phyloP scores from a whole-genome alignment of 2,888 invertebrate genomes.

The Mythimna albipuncta region DNA sequence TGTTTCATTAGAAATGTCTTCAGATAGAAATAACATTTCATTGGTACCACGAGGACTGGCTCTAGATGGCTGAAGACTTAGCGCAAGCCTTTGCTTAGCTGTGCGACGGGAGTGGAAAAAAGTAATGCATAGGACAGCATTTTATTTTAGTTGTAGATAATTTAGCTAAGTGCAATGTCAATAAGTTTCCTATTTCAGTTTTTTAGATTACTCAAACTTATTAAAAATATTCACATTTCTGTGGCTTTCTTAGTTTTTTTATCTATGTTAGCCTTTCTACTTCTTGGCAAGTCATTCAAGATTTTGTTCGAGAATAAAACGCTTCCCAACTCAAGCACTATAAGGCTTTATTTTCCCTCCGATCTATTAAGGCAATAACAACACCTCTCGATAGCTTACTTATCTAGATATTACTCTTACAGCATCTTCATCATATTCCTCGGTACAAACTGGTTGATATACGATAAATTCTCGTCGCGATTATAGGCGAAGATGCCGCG shows the following conservation, averaged over 20 bases:
- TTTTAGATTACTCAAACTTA: background rate
- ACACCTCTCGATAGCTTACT: constrained; percentile 51
- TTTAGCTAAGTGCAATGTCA: background rate
- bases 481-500: constrained; percentile 50
- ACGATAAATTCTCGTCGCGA: constrained; percentile 57
- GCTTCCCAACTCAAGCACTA: background rate
- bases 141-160: no score
- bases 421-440: constrained; percentile 60
- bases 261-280: background rate
- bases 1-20: constrained; percentile 27
- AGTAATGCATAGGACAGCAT: no score
- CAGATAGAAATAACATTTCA: background rate
- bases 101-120: no score
- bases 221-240: background rate
- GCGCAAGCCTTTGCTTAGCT: no score
- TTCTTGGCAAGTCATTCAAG: background rate
- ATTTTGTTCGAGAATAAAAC: constrained; percentile 2
- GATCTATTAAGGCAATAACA: constrained; percentile 46
- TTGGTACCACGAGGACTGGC: background rate
- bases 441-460: constrained; percentile 51
- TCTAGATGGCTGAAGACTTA: background rate
- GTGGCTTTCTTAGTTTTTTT: background rate
- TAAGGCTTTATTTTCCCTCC: background rate
- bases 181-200: background rate
- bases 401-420: constrained; percentile 48